Evolutionary conservation across 2,888 invertebrate genomes (phyloP).

Genomic region (Zaprionus bogoriensis): DNA sequence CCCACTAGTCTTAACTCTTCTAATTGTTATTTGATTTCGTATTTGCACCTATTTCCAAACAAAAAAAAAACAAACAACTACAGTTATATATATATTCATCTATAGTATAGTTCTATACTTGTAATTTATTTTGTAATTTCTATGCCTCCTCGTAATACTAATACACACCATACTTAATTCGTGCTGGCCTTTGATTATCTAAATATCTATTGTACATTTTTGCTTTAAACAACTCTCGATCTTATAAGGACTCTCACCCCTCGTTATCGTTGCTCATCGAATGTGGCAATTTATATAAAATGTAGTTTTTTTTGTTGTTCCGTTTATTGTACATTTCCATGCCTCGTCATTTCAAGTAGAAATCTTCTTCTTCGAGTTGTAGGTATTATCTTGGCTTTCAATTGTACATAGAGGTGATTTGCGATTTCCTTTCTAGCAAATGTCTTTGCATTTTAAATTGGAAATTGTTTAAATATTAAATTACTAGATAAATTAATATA

Average conservation of each 20-base stretch:
- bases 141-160: constrained; percentile 26
- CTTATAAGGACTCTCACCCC: constrained; percentile 35
- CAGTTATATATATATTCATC: not conserved
- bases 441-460: not conserved
- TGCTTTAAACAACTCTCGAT: constrained; percentile 13
- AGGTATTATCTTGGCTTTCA: constrained; percentile 31
- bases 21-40: constrained; percentile 56
- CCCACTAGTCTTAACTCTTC: constrained; percentile 38
- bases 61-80: not conserved
- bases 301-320: constrained; percentile 22
- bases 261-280: constrained; percentile 34
- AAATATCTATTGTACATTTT: not conserved
- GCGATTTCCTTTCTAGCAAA: not conserved
- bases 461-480: too few relatives aligned
- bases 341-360: not conserved
- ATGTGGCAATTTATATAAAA: constrained; percentile 9
- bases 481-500: too few relatives aligned
- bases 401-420: constrained; percentile 46
- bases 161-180: constrained; percentile 7
- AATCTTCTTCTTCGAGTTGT: constrained; percentile 4
- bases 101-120: constrained; percentile 1
- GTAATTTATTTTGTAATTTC: constrained; percentile 36
- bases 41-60: constrained; percentile 34
- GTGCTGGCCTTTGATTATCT: not conserved
- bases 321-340: constrained; percentile 26